These are phyloP conservation scores for Solenopsis fugax DNA, from an alignment of 1,140 invertebrate species.

Conservation along the genomic window DNA sequence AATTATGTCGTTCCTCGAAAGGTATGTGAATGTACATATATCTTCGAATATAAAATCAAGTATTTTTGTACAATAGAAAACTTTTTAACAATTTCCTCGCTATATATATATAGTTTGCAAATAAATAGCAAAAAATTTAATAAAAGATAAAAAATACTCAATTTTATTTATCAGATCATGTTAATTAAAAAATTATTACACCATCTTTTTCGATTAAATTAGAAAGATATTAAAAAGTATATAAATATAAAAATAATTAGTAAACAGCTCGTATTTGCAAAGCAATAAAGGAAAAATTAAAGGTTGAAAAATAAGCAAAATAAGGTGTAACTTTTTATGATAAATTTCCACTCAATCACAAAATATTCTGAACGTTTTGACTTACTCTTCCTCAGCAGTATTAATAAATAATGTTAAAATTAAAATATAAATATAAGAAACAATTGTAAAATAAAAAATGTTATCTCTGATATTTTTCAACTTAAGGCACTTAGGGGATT, in stretches of 20 bases:
- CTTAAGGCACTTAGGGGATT: background rate
- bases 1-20: slow-evolving; percentile 2
- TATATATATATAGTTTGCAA: background rate
- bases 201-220: background rate
- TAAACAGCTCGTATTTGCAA: too few species aligned
- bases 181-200: background rate
- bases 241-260: background rate
- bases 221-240: too few species aligned
- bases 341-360: too few species aligned
- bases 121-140: slow-evolving; percentile 8
- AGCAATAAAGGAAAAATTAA: too few species aligned
- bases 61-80: background rate
- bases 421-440: background rate
- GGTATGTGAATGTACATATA: background rate
- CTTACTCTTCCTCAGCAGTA: too few species aligned
- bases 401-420: too few species aligned
- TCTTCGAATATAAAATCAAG: background rate
- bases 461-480: background rate
- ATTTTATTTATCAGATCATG: background rate
- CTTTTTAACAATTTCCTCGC: background rate
- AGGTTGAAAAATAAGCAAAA: too few species aligned
- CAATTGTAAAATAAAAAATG: background rate
- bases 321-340: too few species aligned
- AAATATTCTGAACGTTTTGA: too few species aligned
- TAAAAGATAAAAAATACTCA: background rate